Conservation (phyloP, 2,888 invertebrate species). For the Fragum fragum region DNA sequence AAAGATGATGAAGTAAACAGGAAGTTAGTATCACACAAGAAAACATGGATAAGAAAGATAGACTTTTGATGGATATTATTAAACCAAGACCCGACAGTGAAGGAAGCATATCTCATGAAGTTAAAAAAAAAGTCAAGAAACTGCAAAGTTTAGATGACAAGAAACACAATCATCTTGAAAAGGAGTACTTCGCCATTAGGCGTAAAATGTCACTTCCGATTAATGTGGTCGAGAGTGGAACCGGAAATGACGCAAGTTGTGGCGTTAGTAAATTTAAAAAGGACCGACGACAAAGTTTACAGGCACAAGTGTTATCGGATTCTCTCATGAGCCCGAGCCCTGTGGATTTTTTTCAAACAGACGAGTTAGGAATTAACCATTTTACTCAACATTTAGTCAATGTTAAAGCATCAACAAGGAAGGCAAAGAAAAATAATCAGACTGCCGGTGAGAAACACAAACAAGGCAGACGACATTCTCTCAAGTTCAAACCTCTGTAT, state of each 20-base stretch:
- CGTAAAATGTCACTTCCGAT: constrained; percentile 29
- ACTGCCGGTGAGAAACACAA: background rate
- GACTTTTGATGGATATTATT: background rate
- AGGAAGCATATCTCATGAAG: background rate
- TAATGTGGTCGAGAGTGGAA: background rate
- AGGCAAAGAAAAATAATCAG: constrained; percentile 13
- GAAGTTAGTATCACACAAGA: too few species aligned
- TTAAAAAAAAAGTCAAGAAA: background rate
- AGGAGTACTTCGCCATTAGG: constrained; percentile 52
- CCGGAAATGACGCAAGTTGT: background rate
- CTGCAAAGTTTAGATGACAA: background rate
- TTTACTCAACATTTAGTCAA: constrained; percentile 57
- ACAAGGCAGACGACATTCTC: background rate
- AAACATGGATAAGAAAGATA: constrained; percentile 5
- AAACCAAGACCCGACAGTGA: background rate
- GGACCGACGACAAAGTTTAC: background rate
- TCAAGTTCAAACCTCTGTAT: constrained; percentile 50
- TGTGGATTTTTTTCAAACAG: constrained; percentile 42
- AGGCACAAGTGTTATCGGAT: background rate
- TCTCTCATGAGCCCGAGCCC: background rate
- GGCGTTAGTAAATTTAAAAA: constrained; percentile 12
- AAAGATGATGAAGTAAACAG: too few species aligned
- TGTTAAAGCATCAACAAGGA: constrained; percentile 45
- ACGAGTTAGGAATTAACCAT: constrained; percentile 56
- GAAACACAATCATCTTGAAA: constrained; percentile 44